Percentiles rank a stretch among this genome's conserved stretches.
phyloP scores from a whole-genome alignment of 2,113 vertebrate genomes.

The Thalassoma bifasciatum region DNA sequence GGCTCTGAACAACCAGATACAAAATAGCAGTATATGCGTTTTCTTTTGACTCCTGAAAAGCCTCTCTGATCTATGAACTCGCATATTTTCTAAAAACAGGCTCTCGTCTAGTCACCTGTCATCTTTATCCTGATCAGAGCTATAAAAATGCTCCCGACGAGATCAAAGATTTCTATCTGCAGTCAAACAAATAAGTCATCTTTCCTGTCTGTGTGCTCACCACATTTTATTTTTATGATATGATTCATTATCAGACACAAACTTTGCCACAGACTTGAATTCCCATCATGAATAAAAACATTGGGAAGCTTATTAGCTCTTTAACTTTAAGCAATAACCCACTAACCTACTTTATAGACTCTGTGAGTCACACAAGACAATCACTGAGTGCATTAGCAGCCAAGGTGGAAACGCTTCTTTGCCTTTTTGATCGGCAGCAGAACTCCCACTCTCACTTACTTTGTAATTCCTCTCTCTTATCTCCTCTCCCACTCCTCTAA shows the following conservation, averaged over 20 bases:
- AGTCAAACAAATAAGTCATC: not conserved
- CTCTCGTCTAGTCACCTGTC: not conserved
- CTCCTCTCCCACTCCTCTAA: slow-evolving; percentile 62
- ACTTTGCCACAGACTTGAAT: slow-evolving; percentile 24
- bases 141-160: not conserved
- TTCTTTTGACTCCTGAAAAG: not conserved
- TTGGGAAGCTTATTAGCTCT: slow-evolving; percentile 54
- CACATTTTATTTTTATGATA: slow-evolving; percentile 34
- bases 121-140: slow-evolving; percentile 16
- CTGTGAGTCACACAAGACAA: slow-evolving; percentile 66
- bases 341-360: slow-evolving; percentile 74
- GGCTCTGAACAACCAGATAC: not conserved
- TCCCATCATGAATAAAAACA: slow-evolving; percentile 46
- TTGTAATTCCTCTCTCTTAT: slow-evolving; percentile 70
- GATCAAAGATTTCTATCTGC: slow-evolving; percentile 33
- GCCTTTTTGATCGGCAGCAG: slow-evolving; percentile 58
- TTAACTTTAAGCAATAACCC: slow-evolving; percentile 70
- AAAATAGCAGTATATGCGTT: not conserved
- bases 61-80: not conserved
- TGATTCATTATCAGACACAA: slow-evolving; percentile 44
- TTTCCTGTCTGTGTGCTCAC: slow-evolving; percentile 4
- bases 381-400: slow-evolving; percentile 57
- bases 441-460: slow-evolving; percentile 73
- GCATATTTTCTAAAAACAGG: not conserved
- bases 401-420: slow-evolving; percentile 69